These are phyloP conservation scores for Brachirus orientalis DNA, from an alignment of 2,113 vertebrate genomes.

Conservation along the genomic window DNA sequence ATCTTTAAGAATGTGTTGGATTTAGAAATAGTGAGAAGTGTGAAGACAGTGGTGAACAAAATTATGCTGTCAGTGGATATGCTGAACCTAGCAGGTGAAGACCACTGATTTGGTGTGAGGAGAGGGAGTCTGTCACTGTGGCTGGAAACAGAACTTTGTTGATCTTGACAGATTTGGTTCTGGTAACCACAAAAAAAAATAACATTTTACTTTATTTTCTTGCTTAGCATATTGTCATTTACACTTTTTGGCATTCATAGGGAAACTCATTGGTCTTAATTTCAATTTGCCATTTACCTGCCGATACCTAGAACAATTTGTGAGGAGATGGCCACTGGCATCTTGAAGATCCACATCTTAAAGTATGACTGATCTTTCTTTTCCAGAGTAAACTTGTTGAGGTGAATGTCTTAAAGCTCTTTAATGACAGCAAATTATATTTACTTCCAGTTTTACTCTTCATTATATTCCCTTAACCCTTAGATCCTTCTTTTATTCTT, in stretches of 20 bases:
- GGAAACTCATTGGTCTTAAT: too few species aligned
- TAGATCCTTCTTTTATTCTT: constrained; percentile 17
- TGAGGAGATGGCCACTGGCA: too few species aligned
- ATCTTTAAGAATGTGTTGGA: constrained; percentile 33
- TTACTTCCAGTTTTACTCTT: constrained; percentile 15
- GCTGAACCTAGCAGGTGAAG: constrained; percentile 63
- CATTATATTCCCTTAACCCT: constrained; percentile 9
- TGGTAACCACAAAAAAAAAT: constrained; percentile 6
- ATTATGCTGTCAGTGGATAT: constrained; percentile 49
- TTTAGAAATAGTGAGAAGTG: constrained; percentile 20
- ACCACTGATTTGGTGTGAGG: constrained; percentile 45
- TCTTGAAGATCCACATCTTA: background rate
- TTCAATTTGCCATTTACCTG: too few species aligned
- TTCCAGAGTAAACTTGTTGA: constrained; percentile 8
- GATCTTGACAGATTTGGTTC: constrained; percentile 26
- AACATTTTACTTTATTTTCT: constrained; percentile 13
- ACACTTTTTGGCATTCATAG: constrained; percentile 3
- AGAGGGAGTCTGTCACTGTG: constrained; percentile 58
- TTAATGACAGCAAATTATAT: background rate
- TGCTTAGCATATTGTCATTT: constrained; percentile 32
- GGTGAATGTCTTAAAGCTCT: constrained; percentile 5
- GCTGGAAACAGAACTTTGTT: constrained; percentile 46
- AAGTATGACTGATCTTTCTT: background rate
- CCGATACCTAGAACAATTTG: too few species aligned
- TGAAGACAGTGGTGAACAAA: constrained; percentile 31